Evolutionary conservation across 2,888 invertebrate species (phyloP).

Genomic region (Arge pagana): DNA sequence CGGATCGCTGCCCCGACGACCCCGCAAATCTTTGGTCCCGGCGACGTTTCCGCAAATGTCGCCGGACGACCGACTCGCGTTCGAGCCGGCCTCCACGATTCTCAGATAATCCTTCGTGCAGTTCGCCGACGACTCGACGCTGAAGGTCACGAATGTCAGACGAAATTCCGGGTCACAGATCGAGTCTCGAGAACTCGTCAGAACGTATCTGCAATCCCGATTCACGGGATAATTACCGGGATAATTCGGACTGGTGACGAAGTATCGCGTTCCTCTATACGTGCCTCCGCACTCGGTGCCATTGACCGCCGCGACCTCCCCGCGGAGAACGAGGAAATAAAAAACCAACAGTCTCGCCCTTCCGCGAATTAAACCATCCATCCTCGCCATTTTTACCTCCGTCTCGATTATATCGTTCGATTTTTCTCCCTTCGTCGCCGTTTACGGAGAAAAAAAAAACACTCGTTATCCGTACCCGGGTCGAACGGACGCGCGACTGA

Average conservation of each 20-base stretch:
- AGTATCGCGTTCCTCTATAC: conserved; percentile 59
- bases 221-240: conserved; percentile 59
- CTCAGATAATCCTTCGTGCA: conserved; percentile 62
- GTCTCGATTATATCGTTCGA: too few species aligned
- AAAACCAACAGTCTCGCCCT: too few species aligned
- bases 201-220: conserved; percentile 59
- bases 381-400: too few species aligned
- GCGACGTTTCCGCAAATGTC: conserved; percentile 61
- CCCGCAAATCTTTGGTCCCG: conserved; percentile 59
- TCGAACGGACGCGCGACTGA: too few species aligned
- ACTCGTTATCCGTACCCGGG: too few species aligned
- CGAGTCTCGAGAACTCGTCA: conserved; percentile 57
- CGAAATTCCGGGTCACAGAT: conserved; percentile 61
- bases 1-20: conserved; percentile 59
- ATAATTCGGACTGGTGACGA: conserved; percentile 62
- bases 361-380: too few species aligned
- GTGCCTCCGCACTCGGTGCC: conserved; percentile 58
- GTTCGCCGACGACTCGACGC: conserved; percentile 58
- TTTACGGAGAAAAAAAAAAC: too few species aligned
- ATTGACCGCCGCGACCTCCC: too few species aligned
- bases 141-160: conserved; percentile 64
- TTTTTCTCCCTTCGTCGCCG: too few species aligned
- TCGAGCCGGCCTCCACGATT: conserved; percentile 62
- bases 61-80: conserved; percentile 57
- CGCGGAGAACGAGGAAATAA: too few species aligned